Evolutionary conservation across 2,113 vertebrate species (phyloP), one percentile per base, ranked within the genome.

Genomic region (Carettochelys insculpta): DNA sequence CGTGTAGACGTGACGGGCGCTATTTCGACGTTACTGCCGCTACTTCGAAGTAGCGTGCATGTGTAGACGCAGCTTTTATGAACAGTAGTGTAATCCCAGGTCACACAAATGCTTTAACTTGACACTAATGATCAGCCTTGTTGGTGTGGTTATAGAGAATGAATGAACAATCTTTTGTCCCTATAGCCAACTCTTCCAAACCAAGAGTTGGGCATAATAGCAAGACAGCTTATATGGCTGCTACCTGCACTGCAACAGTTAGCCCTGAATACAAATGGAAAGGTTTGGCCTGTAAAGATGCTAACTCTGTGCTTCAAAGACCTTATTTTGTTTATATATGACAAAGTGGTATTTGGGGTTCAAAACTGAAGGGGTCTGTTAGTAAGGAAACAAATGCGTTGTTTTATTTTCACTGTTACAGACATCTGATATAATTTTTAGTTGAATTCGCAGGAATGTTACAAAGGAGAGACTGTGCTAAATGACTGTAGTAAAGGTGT

Each of bases 131-230:
- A 82, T 85, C 86, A 86, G 31, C 41, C 89, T 92, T 56, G 88
- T 92, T 90, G 88, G 82, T 51, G 76, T 92, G 88, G 92, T 81
- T 95, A 34, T 87, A 47, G 76, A 93, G 91, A 94, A 86, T 76
- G 90, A 95, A 77, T 61, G 80, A 58, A 50, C n/a, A n/a, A 17
- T 90, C 53, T 52, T 61, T 86, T 45, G 73, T 43, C 43, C 80
- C 41, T 75, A 45, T 5, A 27, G 71, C 41, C 71, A 45, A 38
- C 27, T 22, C 41, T 22, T 73, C 90, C 92, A 77, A 90, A 85
- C 50, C 90, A 87, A 92, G 82, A 90, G 83, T 80, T 58, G 31
- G 84, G 29, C 80, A 4, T 1, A 48, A 82, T 78, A 94, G 84
- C 85, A 91, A 92, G 82, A 85, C 68, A 83, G 51, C 68, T 93